Base-by-base conservation (phyloP, 2,888 invertebrate genomes). In the Caenorhabditis sp. region DNA sequence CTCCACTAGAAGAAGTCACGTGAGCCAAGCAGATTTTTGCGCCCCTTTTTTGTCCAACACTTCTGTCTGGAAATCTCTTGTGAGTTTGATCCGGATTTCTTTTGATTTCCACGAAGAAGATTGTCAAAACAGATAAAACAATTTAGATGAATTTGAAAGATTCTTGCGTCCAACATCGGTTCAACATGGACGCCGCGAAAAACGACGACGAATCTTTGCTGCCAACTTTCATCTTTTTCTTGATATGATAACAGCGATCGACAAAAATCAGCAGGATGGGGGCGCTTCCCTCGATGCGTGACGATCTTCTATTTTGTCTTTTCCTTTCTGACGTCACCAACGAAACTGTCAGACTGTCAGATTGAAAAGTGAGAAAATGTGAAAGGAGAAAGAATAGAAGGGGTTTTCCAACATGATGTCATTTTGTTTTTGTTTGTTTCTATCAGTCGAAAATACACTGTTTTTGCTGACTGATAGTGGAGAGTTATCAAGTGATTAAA, bases 231-330 rank as follows among this genome's bases (percentile, higher is more conserved):
- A 26, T 51, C 26, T 41, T 49, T 54, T 31, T n/a, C n/a, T n/a
- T 66, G 75, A 75, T 75, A 76, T 76, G 75, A 76, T 76, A 76
- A 59, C 59, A 35, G 24, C 47, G 59, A 59, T 70, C 58, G 70
- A 68, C 68, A 68, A 68, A 68, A 68, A 68, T 68, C 68, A 68
- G 54, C 38, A 41, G 47, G 64, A 41, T 19, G 22, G 49, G 5
- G 54, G 54, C 54, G 54, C 68, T 68, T 68, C 68, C 54, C 54
- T 54, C 54, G 41, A 61, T 63, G 26, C 44, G 68, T 68, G 68
- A 68, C 68, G 68, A 68, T 54, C 54, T 38, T 68, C 68, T 24
- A 24, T 41, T 54, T 66, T 47, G 49, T 24, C 66, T 66, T 35
- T 44, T 38, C 54, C n/a, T 12, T 16, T 68, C 54, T 54, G 49